phyloP scores from a whole-genome alignment of 2,113 vertebrate genomes.

The Catharus fuscescens region DNA sequence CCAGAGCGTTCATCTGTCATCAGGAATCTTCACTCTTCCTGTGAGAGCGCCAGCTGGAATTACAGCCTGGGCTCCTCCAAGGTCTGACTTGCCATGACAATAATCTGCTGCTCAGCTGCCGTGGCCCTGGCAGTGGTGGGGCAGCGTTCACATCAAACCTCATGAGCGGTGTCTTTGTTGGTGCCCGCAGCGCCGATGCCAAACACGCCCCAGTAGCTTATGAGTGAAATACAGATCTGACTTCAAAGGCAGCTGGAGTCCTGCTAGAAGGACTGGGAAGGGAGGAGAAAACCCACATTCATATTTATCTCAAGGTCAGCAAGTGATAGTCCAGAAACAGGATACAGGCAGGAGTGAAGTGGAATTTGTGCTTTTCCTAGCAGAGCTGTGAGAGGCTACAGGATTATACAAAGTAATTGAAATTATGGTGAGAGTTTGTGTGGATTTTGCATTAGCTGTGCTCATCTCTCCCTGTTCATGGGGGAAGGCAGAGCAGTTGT shows the following conservation, averaged over 20 bases:
- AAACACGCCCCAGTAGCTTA: conserved; percentile 22
- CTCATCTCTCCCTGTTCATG: neutral
- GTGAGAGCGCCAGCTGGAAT: neutral
- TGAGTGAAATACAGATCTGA: neutral
- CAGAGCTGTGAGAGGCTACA: neutral
- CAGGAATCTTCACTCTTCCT: neutral
- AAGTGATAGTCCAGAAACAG: neutral
- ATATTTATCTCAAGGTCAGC: neutral
- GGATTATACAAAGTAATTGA: neutral
- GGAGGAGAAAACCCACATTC: neutral
- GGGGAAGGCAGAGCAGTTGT: neutral
- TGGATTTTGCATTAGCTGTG: neutral
- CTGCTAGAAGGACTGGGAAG: neutral
- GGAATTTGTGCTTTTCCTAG: neutral
- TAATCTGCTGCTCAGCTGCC: neutral
- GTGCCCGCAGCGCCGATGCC: neutral
- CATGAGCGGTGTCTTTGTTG: neutral
- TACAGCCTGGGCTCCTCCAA: neutral
- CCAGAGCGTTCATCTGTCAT: neutral
- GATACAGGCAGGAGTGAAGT: neutral
- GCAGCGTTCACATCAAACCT: neutral
- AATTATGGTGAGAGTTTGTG: too few relatives aligned
- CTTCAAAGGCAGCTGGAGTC: neutral
- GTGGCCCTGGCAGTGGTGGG: neutral
- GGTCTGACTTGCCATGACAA: neutral